Evolutionary conservation across 1,140 invertebrate species (phyloP).

Genomic region (Leptinotarsa lineolata): DNA sequence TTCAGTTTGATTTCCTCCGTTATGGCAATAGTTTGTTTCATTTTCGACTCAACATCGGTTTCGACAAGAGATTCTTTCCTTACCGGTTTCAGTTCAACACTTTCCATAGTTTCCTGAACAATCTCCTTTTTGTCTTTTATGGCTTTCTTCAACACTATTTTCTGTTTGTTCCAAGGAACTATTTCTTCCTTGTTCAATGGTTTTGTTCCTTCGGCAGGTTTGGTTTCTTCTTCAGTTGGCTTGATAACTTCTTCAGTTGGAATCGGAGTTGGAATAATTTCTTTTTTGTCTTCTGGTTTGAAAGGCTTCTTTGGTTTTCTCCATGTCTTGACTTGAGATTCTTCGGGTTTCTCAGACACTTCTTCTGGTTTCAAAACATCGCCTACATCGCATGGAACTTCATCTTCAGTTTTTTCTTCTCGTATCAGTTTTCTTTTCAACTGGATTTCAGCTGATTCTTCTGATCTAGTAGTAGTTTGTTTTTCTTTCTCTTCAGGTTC

Average conservation of each 20-base stretch:
- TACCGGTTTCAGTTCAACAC: slow-evolving; percentile 16
- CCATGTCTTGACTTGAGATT: slow-evolving; percentile 32
- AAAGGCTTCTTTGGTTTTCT: slow-evolving; percentile 35
- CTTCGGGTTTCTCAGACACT: slow-evolving; percentile 27
- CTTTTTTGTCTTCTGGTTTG: slow-evolving; percentile 12
- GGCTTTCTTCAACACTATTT: slow-evolving; percentile 50
- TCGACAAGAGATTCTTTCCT: slow-evolving; percentile 39
- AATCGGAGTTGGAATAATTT: not conserved
- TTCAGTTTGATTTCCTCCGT: not conserved
- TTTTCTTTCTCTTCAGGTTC: slow-evolving; percentile 22
- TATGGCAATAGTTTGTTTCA: not conserved
- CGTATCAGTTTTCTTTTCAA: not conserved
- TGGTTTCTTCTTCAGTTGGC: not conserved
- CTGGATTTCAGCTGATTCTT: not conserved
- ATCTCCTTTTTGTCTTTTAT: slow-evolving; percentile 54
- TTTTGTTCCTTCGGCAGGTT: not conserved
- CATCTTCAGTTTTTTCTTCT: not conserved
- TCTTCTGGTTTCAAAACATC: slow-evolving; percentile 15
- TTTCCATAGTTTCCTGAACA: slow-evolving; percentile 19
- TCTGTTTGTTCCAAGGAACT: slow-evolving; percentile 56
- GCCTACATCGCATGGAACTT: not conserved
- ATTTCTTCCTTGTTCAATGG: slow-evolving; percentile 26
- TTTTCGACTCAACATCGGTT: slow-evolving; percentile 35
- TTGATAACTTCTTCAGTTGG: not conserved
- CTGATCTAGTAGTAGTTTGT: not conserved